Conservation (phyloP, 1,140 invertebrate genomes). For the Nomia melanderi region DNA sequence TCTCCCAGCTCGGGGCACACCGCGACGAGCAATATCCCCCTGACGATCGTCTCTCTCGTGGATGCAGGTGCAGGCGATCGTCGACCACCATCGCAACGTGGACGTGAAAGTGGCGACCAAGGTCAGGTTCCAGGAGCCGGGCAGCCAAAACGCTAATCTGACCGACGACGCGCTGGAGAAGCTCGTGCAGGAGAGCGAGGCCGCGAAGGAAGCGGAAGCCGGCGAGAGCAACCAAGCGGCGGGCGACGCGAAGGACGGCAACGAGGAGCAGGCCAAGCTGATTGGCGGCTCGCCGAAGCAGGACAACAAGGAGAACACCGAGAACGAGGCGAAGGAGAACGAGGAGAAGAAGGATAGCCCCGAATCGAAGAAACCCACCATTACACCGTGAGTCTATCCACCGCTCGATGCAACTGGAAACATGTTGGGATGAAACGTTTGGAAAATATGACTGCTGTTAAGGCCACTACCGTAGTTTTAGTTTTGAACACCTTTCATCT, state of each 20-base stretch:
- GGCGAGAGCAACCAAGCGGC: conserved; percentile 54
- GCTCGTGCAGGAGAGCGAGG: conserved; percentile 66
- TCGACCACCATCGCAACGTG: conserved; percentile 91
- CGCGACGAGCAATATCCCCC: background rate
- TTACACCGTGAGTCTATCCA: conserved; percentile 81
- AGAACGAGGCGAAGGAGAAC: conserved; percentile 73
- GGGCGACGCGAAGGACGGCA: conserved; percentile 53
- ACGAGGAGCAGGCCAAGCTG: conserved; percentile 66
- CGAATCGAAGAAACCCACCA: conserved; percentile 75
- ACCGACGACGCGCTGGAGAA: conserved; percentile 71
- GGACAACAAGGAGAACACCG: conserved; percentile 73
- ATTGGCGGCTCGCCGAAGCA: conserved; percentile 69
- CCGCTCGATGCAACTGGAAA: too few species aligned
- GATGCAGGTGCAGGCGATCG: conserved; percentile 93
- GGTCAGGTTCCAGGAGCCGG: conserved; percentile 92
- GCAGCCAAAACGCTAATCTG: conserved; percentile 69
- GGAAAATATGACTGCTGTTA: too few species aligned
- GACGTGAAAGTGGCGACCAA: conserved; percentile 90
- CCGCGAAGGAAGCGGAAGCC: conserved; percentile 63
- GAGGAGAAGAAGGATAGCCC: conserved; percentile 68
- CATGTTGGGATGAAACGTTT: too few species aligned
- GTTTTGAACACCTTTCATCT: too few species aligned
- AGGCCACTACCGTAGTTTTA: too few species aligned
- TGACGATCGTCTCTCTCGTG: background rate
- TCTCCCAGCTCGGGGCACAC: conserved; percentile 47